Percentiles rank a stretch among this genome's conserved stretches.
Evolutionary conservation across 2,888 invertebrate genomes (phyloP).

Genomic region (Frankliniella intonsa): DNA sequence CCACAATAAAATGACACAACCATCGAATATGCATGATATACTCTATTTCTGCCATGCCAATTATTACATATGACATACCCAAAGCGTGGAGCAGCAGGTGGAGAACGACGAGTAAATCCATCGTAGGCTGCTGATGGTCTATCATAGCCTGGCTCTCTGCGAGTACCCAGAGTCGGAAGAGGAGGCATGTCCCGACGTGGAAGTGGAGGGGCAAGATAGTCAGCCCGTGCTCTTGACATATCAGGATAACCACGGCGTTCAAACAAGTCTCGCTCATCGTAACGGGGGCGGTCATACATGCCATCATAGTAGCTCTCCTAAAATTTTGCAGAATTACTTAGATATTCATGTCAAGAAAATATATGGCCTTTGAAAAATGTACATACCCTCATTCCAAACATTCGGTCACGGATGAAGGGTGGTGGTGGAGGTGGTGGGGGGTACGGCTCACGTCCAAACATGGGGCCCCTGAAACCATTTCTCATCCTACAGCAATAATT

Average conservation of each 20-base stretch:
- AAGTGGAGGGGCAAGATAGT: background rate
- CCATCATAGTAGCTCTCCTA: slow-evolving; percentile 75
- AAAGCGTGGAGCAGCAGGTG: background rate
- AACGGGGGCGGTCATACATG: slow-evolving; percentile 53
- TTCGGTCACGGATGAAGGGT: slow-evolving; percentile 84
- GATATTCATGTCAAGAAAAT: background rate
- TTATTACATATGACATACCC: background rate
- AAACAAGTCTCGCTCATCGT: slow-evolving; percentile 5
- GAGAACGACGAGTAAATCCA: slow-evolving; percentile 7
- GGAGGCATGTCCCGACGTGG: slow-evolving; percentile 11
- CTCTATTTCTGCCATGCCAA: too few relatives aligned
- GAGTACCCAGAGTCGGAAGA: background rate
- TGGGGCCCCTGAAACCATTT: slow-evolving; percentile 65
- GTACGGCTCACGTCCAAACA: slow-evolving; percentile 84
- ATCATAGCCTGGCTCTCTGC: background rate
- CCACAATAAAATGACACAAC: too few relatives aligned
- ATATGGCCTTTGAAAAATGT: background rate
- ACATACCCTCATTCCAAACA: slow-evolving; percentile 59
- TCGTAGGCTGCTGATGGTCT: background rate
- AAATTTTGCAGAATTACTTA: background rate
- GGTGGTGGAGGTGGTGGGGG: slow-evolving; percentile 84
- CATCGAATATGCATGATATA: too few relatives aligned
- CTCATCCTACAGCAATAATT: slow-evolving; percentile 28
- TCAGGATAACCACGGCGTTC: slow-evolving; percentile 11
- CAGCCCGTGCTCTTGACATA: slow-evolving; percentile 4